Percentiles rank a stretch among this genome's conserved stretches.
Conservation (phyloP, 2,888 invertebrate genomes). For the Trachelus iudaicus region DNA sequence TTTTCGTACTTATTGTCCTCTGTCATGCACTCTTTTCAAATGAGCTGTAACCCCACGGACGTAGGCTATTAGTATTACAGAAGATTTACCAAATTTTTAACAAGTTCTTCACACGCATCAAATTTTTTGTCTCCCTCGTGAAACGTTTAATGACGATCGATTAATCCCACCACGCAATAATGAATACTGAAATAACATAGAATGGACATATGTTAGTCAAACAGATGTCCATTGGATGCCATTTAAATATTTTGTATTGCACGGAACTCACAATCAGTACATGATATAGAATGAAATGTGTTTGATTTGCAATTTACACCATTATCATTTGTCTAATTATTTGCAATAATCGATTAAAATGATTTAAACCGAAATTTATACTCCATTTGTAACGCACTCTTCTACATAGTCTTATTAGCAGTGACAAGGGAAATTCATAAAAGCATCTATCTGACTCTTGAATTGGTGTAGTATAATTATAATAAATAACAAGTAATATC, state of each 20-base stretch:
- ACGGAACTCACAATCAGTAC: not conserved
- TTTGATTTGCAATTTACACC: too few species aligned
- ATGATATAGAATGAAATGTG: too few species aligned
- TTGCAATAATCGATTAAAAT: not conserved
- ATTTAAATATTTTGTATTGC: too few species aligned
- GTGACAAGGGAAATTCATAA: not conserved
- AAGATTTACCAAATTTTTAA: not conserved
- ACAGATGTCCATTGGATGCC: too few species aligned
- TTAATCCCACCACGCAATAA: not conserved
- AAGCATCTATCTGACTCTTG: not conserved
- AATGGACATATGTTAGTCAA: not conserved
- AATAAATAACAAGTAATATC: not conserved
- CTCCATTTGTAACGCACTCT: not conserved
- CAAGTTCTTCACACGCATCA: not conserved
- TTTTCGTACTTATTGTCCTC: conserved; percentile 23
- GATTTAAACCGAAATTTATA: not conserved
- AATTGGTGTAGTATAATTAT: not conserved
- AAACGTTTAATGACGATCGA: not conserved
- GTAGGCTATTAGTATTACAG: not conserved
- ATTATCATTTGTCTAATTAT: not conserved
- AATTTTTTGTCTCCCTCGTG: not conserved
- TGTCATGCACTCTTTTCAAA: conserved; percentile 25
- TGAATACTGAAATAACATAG: not conserved
- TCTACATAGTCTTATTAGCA: not conserved
- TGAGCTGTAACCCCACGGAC: not conserved